Evolutionary conservation across 2,888 invertebrate species (phyloP).

Genomic region (Diaperis boleti): DNA sequence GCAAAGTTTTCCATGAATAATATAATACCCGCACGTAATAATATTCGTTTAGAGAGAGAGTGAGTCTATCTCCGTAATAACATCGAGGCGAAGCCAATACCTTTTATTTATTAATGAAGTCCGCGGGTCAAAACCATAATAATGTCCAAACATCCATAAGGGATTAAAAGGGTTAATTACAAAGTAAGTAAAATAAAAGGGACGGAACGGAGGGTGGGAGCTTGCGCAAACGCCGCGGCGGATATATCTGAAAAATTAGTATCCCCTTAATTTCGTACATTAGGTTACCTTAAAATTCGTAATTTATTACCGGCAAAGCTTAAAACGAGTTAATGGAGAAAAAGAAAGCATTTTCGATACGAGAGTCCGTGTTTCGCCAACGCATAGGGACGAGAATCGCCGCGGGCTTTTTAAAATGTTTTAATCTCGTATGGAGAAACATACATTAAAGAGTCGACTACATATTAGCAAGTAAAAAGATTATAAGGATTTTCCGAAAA

Average conservation of each 20-base stretch:
- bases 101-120: constrained; percentile 56
- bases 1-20: constrained; percentile 44
- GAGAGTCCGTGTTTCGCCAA: constrained; percentile 41
- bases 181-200: constrained; percentile 61
- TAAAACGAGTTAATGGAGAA: constrained; percentile 60
- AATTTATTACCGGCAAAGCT: constrained; percentile 61
- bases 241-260: constrained; percentile 61
- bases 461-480: constrained; percentile 64
- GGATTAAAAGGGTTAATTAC: constrained; percentile 60
- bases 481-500: constrained; percentile 60
- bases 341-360: constrained; percentile 58
- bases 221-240: constrained; percentile 31
- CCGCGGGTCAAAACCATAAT: constrained; percentile 55
- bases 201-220: constrained; percentile 44
- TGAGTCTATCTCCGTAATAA: constrained; percentile 41
- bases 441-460: constrained; percentile 59
- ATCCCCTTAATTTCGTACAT: constrained; percentile 62
- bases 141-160: constrained; percentile 59
- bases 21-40: constrained; percentile 43
- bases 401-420: constrained; percentile 59
- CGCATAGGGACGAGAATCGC: constrained; percentile 56
- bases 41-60: constrained; percentile 42
- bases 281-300: constrained; percentile 64
- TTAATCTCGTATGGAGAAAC: constrained; percentile 62
- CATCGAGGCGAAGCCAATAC: constrained; percentile 43